Conservation (phyloP, 2,113 vertebrate species). For the Turdus rufiventris region DNA sequence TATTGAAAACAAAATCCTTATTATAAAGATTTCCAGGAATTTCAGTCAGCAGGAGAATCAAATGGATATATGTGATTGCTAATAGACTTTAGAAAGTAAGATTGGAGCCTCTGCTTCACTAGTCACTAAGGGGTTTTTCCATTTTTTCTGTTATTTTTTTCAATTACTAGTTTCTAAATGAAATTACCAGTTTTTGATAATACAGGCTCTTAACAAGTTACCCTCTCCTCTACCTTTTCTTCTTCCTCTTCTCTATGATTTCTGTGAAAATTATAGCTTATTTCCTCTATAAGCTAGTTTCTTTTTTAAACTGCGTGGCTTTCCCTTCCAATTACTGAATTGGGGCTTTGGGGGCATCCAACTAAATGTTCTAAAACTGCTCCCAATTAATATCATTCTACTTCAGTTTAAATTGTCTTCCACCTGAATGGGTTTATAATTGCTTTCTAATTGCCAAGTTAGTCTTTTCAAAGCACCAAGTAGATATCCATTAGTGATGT, state of each 20-base stretch:
- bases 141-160: not conserved
- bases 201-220: not conserved
- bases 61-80: not conserved
- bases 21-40: not conserved
- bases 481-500: not conserved
- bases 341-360: not conserved
- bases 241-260: not conserved
- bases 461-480: not conserved
- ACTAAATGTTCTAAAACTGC: constrained; percentile 1
- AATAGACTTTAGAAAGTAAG: not conserved
- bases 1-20: not conserved
- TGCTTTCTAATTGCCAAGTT: constrained; percentile 7
- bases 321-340: not conserved
- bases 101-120: not conserved
- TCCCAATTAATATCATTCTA: constrained; percentile 6
- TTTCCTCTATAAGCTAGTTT: not conserved
- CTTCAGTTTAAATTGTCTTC: constrained; percentile 27
- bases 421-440: not conserved
- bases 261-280: not conserved
- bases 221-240: not conserved
- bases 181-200: not conserved
- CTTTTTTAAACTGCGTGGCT: not conserved
- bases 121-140: not conserved
- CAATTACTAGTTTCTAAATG: not conserved
- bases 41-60: not conserved